Percentiles rank a stretch among this genome's conserved stretches.
These are phyloP conservation scores for Drosophila murphyi DNA, from an alignment of 1,140 invertebrate genomes.

Conservation along the genomic window DNA sequence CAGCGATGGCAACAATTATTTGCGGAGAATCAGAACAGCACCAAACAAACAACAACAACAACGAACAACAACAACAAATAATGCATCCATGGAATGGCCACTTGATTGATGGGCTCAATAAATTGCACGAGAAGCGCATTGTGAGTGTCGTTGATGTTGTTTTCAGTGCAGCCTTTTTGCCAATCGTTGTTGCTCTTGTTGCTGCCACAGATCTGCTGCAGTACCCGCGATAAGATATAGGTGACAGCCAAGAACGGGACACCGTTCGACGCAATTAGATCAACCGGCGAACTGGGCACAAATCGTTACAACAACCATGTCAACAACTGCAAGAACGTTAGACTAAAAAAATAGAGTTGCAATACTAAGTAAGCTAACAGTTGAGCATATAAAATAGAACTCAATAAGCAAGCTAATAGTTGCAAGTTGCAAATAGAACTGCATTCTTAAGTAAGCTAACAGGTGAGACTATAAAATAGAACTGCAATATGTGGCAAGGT, in stretches of 20 bases:
- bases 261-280: constrained; percentile 39
- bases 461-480: too few species aligned
- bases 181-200: constrained; percentile 16
- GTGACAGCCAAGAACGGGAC: constrained; percentile 54
- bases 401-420: too few species aligned
- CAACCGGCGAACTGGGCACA: constrained; percentile 7
- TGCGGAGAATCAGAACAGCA: constrained; percentile 68
- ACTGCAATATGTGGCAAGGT: too few species aligned
- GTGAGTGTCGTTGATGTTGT: constrained; percentile 37
- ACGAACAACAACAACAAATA: constrained; percentile 1
- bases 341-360: too few species aligned
- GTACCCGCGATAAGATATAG: constrained; percentile 51
- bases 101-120: constrained; percentile 81
- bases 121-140: constrained; percentile 66
- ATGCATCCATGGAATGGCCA: constrained; percentile 66
- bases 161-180: constrained; percentile 8
- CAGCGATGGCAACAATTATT: constrained; percentile 69
- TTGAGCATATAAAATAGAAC: too few species aligned
- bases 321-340: not conserved
- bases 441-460: too few species aligned
- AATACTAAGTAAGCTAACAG: too few species aligned
- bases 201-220: constrained; percentile 30
- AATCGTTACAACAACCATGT: constrained; percentile 9
- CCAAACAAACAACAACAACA: not conserved
- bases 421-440: too few species aligned